Evolutionary conservation across 2,113 vertebrate genomes (phyloP), one percentile per base, ranked within the genome.

Genomic region (Nicator chloris): DNA sequence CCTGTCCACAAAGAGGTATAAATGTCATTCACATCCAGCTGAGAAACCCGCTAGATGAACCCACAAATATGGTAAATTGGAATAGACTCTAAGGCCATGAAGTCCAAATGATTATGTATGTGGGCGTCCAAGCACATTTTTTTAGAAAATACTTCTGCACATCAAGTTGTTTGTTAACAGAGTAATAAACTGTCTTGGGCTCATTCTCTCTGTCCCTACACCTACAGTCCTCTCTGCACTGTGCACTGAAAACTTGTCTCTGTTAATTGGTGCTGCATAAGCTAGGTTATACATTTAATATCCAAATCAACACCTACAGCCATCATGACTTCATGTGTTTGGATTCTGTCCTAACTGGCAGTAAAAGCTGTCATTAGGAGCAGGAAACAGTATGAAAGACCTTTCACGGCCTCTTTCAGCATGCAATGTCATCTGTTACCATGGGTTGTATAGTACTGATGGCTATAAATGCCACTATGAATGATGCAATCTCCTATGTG

Each of bases 391-490:
- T 86, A 91, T 96, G 96, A 95, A 96, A 97, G 96, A 97, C 96
- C 97, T 97, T 96, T 97, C 95, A 81, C 22, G 96, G 96, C 97
- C 96, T 97, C 96, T 97, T 97, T 97, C 95, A 97, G 95, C 94
- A 45, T 95, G 96, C 96, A 97, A 97, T 97, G 97, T 97, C 97
- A 97, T 97, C 96, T 96, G 95, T 97, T 97, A 97, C 96, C 92
- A 96, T 95, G 91, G 96, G 95, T 97, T 97, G 95, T 97, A 92
- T 96, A 95, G 95, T 94, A 95, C 95, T 97, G 90, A 95, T 97
- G 95, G 97, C 96, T 97, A 94, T 96, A 97, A 96, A 97, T 96
- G 96, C 96, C 96, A 97, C 91, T 93, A 90, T 95, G 94, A 97
- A 97, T 97, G 96, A 97, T 93, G 94, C 96, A 97, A 96, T 95